A percentile compares a stretch with the other conserved stretches of the same genome.
These are phyloP conservation scores for Drosophila sucinea DNA, from an alignment of 1,140 invertebrate species.

Conservation along the genomic window DNA sequence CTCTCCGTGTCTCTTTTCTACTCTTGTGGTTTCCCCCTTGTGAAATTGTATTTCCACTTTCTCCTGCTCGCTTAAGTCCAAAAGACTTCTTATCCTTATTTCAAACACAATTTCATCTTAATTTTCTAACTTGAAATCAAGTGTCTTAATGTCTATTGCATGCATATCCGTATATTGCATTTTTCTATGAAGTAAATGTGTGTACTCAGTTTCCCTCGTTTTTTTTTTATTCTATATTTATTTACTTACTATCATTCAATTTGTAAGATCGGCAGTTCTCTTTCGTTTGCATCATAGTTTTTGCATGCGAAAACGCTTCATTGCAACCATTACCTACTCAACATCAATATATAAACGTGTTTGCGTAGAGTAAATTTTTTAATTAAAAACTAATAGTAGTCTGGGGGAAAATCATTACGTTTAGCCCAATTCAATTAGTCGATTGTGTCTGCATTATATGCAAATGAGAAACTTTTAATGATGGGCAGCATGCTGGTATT, in stretches of 20 bases:
- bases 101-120: conserved; percentile 32
- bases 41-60: conserved; percentile 29
- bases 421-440: conserved; percentile 8
- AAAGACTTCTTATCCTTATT: conserved; percentile 25
- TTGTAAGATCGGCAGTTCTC: conserved; percentile 8
- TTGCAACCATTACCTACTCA: not conserved
- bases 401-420: not conserved
- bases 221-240: conserved; percentile 10
- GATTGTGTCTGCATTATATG: conserved; percentile 3
- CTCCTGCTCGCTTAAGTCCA: conserved; percentile 28
- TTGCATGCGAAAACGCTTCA: conserved; percentile 51
- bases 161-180: conserved; percentile 30
- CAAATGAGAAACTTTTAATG: conserved; percentile 13
- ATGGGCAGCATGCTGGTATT: conserved; percentile 13
- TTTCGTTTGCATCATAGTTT: conserved; percentile 26
- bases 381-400: conserved; percentile 1
- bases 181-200: conserved; percentile 68
- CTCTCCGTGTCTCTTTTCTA: not conserved
- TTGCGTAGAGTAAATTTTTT: conserved; percentile 1
- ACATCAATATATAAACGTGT: not conserved
- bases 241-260: conserved; percentile 19
- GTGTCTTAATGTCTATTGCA: conserved; percentile 31
- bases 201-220: conserved; percentile 65
- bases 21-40: not conserved
- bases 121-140: conserved; percentile 39